phyloP scores from a whole-genome alignment of 2,113 vertebrate species.

The Peromyscus polionotus region DNA sequence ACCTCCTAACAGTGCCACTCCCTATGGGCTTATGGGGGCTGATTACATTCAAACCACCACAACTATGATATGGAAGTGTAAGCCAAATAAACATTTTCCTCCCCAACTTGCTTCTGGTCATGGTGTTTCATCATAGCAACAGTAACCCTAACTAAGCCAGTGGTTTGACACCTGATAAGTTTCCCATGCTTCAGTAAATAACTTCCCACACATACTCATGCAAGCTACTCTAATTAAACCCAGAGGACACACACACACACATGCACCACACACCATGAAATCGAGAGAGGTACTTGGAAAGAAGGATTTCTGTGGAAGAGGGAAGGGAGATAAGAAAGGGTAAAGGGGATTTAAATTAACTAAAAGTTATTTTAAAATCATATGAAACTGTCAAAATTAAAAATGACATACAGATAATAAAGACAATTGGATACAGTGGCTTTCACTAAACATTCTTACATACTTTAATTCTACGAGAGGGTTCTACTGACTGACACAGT shows the following conservation, averaged over 20 bases:
- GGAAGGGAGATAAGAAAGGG: neutral
- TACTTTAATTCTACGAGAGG: neutral
- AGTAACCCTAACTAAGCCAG: neutral
- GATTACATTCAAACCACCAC: neutral
- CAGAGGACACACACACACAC: neutral
- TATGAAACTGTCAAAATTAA: neutral
- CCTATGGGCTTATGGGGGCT: neutral
- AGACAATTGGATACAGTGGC: neutral
- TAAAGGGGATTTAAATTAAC: neutral
- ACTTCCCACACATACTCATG: neutral
- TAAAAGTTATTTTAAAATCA: neutral
- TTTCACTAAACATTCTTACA: neutral
- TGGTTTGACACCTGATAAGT: neutral
- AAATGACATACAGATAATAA: neutral
- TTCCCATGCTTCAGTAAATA: neutral
- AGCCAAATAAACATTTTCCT: neutral
- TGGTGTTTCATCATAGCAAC: neutral
- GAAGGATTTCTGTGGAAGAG: neutral
- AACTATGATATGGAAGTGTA: neutral
- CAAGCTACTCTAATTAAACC: neutral
- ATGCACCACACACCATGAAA: neutral
- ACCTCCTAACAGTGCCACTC: neutral
- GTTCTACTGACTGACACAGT: neutral
- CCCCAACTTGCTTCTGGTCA: neutral
- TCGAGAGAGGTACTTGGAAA: neutral